phyloP scores from a whole-genome alignment of 1,140 invertebrate genomes.

The Adelges cooleyi region DNA sequence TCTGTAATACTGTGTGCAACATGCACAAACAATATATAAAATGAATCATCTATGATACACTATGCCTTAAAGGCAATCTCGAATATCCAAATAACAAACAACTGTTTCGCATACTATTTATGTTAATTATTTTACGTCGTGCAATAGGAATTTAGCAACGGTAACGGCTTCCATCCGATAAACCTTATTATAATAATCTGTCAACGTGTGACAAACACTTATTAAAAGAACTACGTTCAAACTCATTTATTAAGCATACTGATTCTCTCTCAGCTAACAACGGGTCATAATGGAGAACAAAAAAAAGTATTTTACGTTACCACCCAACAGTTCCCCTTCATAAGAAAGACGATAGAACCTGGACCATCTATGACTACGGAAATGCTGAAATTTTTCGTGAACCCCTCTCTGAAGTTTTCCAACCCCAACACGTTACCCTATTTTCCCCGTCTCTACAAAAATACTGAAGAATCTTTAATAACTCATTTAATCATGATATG shows the following conservation, averaged over 20 bases:
- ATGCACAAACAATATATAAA: too few species aligned
- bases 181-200: not conserved
- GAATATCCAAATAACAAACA: too few species aligned
- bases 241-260: conserved; percentile 26
- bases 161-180: not conserved
- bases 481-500: not conserved
- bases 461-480: not conserved
- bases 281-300: not conserved
- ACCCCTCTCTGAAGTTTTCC: too few species aligned
- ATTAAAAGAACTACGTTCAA: not conserved
- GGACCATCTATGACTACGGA: not conserved
- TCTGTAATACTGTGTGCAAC: too few species aligned
- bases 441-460: not conserved
- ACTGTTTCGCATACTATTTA: too few species aligned
- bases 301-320: not conserved
- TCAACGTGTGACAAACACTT: not conserved
- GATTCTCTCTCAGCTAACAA: not conserved
- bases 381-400: not conserved
- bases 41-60: too few species aligned
- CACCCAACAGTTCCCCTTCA: not conserved
- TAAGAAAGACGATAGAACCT: not conserved
- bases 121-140: too few species aligned
- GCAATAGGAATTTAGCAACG: not conserved
- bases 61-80: too few species aligned
- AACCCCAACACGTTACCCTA: too few species aligned